Evolutionary conservation across 30 jellyfish, hydroid and myxozoan species (phyloP), one percentile per base, ranked within the genome.

Genomic region (Phacellophora camtschatica): DNA sequence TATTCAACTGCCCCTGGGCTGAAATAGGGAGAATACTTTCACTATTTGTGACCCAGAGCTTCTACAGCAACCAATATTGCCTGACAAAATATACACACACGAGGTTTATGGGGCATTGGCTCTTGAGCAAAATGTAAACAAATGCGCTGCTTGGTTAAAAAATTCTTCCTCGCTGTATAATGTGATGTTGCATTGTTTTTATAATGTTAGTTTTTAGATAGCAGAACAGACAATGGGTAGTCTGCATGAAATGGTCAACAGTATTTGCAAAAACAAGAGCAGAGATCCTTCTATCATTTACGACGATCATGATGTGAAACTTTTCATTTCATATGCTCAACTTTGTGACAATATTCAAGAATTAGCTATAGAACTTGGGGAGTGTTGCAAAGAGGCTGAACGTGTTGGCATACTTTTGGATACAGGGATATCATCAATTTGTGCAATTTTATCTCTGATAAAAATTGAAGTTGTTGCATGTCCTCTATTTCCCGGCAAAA

Each of bases 321-420:
- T 46, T 19, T n/a, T 32, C 8, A 4, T 80, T 22, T 66, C 84
- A 8, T 80, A 65, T 63, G 35, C 13, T 1, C 62, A 51, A 39
- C 56, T 80, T 36, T 0, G 62, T 3, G 23, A 66, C 19, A 45
- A 29, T 19, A 80, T 80, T 15, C 23, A 30, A 8, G 69, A 9
- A 45, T 5, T 39, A 24, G 19, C 27, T 20, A 12, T 54, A 7
- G 84, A 80, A 29, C 54, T 80, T 18, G 33, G 13, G 5, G 56
- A 32, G 25, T 37, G 50, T 36, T 27, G 69, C 58, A 48, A 53
- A 13, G 65, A 50, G 28, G 72, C 72, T 13, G 84, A 64, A 10
- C 33, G 51, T 42, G 36, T 80, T 63, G 74, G 91, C 46, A 13
- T 80, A 18, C 53, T 54, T n/a, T 53, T 75, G 34, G 42, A 49